Conservation (phyloP, 2,888 invertebrate species). For the Siphlonurus alternatus region DNA sequence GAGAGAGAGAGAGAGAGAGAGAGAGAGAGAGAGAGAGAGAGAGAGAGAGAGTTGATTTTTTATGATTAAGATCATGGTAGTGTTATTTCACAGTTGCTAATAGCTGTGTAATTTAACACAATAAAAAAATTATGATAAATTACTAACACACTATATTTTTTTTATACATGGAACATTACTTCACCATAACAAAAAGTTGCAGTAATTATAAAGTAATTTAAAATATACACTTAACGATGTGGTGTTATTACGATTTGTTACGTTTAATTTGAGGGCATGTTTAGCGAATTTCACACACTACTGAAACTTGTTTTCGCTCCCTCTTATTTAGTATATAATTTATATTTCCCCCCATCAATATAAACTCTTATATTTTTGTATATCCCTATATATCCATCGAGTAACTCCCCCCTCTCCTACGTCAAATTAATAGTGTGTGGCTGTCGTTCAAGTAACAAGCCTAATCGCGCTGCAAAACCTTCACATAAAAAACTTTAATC, state of each 20-base stretch:
- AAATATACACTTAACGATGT: background rate
- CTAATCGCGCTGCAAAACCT: slow-evolving; percentile 17
- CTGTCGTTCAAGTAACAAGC: slow-evolving; percentile 17
- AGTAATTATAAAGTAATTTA: too few species aligned
- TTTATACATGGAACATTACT: too few species aligned
- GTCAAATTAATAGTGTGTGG: slow-evolving; percentile 16
- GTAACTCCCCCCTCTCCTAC: slow-evolving; percentile 7
- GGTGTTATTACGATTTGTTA: background rate
- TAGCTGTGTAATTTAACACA: too few species aligned
- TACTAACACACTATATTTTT: too few species aligned
- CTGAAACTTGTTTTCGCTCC: background rate
- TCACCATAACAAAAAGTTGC: too few species aligned
- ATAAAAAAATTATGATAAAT: too few species aligned
- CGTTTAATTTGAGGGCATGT: background rate
- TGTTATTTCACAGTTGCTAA: too few species aligned
- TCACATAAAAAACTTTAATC: too few species aligned
- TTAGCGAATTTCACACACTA: background rate
- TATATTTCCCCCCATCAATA: background rate
- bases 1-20: too few species aligned
- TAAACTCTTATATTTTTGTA: background rate
- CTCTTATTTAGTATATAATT: background rate
- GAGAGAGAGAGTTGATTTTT: too few species aligned
- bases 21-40: too few species aligned
- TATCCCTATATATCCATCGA: background rate
- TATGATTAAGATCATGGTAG: too few species aligned